These are phyloP conservation scores for Craniophora ligustri DNA, from an alignment of 2,888 invertebrate species.

Conservation along the genomic window DNA sequence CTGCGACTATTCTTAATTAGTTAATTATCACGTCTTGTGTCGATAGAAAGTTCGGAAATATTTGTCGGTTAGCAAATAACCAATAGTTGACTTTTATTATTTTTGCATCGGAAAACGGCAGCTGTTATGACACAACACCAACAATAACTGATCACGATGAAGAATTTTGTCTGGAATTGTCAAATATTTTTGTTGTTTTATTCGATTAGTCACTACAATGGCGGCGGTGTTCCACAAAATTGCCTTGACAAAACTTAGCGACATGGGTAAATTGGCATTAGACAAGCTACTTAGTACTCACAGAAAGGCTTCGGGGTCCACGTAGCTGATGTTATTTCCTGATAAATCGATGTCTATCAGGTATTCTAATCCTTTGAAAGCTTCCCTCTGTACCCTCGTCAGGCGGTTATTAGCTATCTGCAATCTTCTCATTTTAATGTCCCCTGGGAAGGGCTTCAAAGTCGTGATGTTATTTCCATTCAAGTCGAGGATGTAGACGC, in stretches of 20 bases:
- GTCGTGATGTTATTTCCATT: slow-evolving; percentile 91
- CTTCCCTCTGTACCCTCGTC: slow-evolving; percentile 88
- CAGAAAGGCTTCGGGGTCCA: slow-evolving; percentile 91
- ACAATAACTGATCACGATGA: no score
- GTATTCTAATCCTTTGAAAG: slow-evolving; percentile 90
- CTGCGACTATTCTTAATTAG: not conserved
- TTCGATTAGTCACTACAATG: slow-evolving; percentile 35
- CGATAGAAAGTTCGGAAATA: slow-evolving; percentile 30
- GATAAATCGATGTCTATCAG: slow-evolving; percentile 92
- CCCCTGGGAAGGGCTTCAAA: slow-evolving; percentile 89
- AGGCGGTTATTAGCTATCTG: slow-evolving; percentile 91
- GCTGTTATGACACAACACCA: slow-evolving; percentile 22
- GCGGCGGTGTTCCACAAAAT: slow-evolving; percentile 1
- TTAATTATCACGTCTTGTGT: slow-evolving; percentile 14
- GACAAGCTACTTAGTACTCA: slow-evolving; percentile 85
- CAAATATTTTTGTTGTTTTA: slow-evolving; percentile 20
- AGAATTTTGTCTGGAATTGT: slow-evolving; percentile 10
- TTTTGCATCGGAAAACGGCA: slow-evolving; percentile 17
- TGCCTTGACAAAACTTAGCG: slow-evolving; percentile 8
- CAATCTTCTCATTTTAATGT: slow-evolving; percentile 91
- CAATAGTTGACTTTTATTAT: slow-evolving; percentile 6
- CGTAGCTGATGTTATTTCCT: slow-evolving; percentile 89
- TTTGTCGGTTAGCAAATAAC: slow-evolving; percentile 24
- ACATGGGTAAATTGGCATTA: slow-evolving; percentile 3
- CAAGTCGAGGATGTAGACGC: slow-evolving; percentile 92